Evolutionary conservation across 2,113 vertebrate species (phyloP).

Genomic region (Setophaga coronata): DNA sequence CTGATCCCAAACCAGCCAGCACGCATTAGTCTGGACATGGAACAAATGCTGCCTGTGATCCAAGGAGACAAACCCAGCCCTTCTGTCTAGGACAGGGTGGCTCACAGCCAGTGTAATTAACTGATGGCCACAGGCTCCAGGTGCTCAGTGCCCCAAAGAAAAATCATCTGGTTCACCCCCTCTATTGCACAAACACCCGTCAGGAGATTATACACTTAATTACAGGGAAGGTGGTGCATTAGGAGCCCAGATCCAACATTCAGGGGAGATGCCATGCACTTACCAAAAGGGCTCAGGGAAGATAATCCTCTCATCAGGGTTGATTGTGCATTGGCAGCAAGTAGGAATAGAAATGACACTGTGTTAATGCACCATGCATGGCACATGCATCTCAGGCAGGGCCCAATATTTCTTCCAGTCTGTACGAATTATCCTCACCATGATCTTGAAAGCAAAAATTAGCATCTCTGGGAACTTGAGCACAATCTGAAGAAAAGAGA

Average conservation of each 20-base stretch:
- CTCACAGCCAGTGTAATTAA: not conserved
- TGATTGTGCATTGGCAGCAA: rapidly evolving
- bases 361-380: not conserved
- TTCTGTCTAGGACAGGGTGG: not conserved
- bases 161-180: not conserved
- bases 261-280: not conserved
- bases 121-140: not conserved
- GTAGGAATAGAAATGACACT: not conserved
- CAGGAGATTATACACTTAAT: not conserved
- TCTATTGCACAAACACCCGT: not conserved
- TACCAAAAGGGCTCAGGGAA: not conserved
- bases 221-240: not conserved
- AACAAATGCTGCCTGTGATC: not conserved
- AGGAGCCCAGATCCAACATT: not conserved
- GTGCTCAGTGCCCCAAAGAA: not conserved
- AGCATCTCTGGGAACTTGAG: not conserved
- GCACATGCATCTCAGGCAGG: not conserved
- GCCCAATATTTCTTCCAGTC: not conserved
- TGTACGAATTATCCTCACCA: rapidly evolving
- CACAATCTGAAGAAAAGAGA: not conserved
- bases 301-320: not conserved
- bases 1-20: not conserved
- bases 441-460: not conserved
- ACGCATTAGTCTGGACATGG: not conserved
- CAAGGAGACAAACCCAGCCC: not conserved